These are phyloP conservation scores for Mnemiopsis leidyi DNA, from an alignment of 37 sponge, comb jelly and placozoan genomes.

Conservation along the genomic window DNA sequence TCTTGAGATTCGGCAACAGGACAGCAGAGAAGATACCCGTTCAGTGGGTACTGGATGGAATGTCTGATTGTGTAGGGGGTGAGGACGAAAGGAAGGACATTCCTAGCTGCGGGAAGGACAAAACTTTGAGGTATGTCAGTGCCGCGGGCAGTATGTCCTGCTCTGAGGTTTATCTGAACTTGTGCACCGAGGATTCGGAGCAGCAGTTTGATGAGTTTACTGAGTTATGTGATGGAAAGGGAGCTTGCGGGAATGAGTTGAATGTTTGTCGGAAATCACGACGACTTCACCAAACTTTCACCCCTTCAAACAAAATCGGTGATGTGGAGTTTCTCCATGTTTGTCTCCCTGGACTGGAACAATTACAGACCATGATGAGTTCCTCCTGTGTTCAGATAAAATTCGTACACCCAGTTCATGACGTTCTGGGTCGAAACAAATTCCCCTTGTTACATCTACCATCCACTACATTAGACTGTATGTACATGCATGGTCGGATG, in stretches of 20 bases:
- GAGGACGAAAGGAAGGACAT: too few relatives aligned
- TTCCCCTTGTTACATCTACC: neutral
- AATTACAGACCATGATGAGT: neutral
- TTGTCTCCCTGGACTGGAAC: neutral
- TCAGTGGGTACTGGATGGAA: too few relatives aligned
- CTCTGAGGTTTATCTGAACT: too few relatives aligned
- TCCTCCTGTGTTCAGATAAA: neutral
- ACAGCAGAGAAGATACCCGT: too few relatives aligned
- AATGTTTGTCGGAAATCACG: neutral
- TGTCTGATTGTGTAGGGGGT: too few relatives aligned
- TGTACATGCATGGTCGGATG: neutral
- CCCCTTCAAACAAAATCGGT: neutral
- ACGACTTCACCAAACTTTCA: too few relatives aligned
- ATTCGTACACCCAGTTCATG: neutral
- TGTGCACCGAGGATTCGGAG: too few relatives aligned
- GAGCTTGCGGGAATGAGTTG: neutral
- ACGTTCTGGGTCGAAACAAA: neutral
- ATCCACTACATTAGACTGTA: neutral
- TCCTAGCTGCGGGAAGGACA: too few relatives aligned
- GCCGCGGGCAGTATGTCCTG: too few relatives aligned
- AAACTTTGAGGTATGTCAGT: too few relatives aligned
- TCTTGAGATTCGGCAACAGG: too few relatives aligned
- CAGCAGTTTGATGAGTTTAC: neutral
- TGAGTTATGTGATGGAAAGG: neutral
- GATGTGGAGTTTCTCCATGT: neutral